Evolutionary conservation across 2,113 vertebrate genomes (phyloP), one percentile per base, ranked within the genome.

Genomic region (Tragelaphus strepsiceros): DNA sequence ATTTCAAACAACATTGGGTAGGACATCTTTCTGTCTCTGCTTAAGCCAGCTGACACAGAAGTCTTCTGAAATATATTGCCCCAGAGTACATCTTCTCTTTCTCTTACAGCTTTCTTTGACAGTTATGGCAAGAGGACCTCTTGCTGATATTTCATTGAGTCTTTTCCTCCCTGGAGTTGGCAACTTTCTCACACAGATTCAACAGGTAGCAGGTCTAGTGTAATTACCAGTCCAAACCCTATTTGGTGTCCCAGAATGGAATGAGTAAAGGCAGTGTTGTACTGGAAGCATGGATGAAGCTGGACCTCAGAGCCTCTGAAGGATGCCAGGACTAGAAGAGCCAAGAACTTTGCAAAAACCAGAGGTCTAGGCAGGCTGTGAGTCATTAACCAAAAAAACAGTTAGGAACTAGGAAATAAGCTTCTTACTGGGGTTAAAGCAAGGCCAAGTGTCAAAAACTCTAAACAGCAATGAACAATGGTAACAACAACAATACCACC

Each of bases 261-360:
- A 97, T 91, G 81, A 97, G 85, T 97, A 97, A 97, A 71, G 32
- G 67, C 67, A 95, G 85, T 95, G 35, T 93, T 89, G 46, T 78
- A 94, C 91, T 96, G 84, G 94, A 97, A 96, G 58, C 91, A 92
- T 91, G 89, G 80, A 88, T 77, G 84, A 90, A 97, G 81, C 88
- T 97, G 90, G 71, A 92, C 90, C 92, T 98, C 88, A 96, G 93
- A 95, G 26, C 80, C 94, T 97, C 89, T 95, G 93, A 98, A 93
- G 32, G 28, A 94, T 89, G 74, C 97, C 96, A 97, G 82, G 88
- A 86, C 54, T 94, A 95, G 62, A 97, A 94, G 62, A 95, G 51
- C 74, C 80, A 90, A 97, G 94, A 59, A 35, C 91, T 87, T 98
- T 98, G 67, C 91, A 97, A 94, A 98, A 97, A 85, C 77, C 82